Evolutionary conservation across 2,888 invertebrate species (phyloP).

Genomic region (Trachelus tabidus): DNA sequence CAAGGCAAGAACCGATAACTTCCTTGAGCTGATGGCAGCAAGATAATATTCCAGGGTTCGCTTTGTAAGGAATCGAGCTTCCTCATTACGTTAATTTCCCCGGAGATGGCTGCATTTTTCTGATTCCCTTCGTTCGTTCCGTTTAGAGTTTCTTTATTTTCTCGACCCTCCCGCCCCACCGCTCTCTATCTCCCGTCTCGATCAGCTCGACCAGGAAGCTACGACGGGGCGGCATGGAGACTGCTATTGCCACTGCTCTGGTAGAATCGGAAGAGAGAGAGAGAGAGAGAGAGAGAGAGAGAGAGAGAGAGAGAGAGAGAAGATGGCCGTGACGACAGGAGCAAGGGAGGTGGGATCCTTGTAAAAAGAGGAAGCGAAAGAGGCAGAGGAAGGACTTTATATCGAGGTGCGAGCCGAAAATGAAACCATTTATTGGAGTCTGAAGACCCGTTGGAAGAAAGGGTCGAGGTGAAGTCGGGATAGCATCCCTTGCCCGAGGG

Average conservation of each 20-base stretch:
- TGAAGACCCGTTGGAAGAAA: conserved; percentile 42
- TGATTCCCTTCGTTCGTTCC: conserved; percentile 51
- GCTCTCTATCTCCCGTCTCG: not conserved
- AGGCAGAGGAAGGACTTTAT: conserved; percentile 40
- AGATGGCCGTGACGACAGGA: conserved; percentile 19
- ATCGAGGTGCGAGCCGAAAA: conserved; percentile 51
- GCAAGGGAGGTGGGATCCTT: conserved; percentile 7
- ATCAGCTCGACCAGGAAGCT: no score
- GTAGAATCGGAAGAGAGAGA: not conserved
- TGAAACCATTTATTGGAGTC: conserved; percentile 61
- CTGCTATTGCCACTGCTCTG: not conserved
- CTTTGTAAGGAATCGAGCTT: conserved; percentile 49
- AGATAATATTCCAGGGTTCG: conserved; percentile 27
- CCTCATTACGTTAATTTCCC: conserved; percentile 63
- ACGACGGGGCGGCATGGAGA: no score
- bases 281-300: not conserved
- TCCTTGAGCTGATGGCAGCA: conserved; percentile 8
- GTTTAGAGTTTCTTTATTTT: conserved; percentile 23
- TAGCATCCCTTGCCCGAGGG: conserved; percentile 37
- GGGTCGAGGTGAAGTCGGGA: conserved; percentile 31
- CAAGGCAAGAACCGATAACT: not conserved
- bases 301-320: not conserved
- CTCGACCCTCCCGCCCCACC: not conserved
- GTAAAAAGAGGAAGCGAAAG: conserved; percentile 11
- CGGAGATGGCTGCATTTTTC: conserved; percentile 59